Conservation (phyloP, 2,113 vertebrate genomes). For the Pongo abelii region DNA sequence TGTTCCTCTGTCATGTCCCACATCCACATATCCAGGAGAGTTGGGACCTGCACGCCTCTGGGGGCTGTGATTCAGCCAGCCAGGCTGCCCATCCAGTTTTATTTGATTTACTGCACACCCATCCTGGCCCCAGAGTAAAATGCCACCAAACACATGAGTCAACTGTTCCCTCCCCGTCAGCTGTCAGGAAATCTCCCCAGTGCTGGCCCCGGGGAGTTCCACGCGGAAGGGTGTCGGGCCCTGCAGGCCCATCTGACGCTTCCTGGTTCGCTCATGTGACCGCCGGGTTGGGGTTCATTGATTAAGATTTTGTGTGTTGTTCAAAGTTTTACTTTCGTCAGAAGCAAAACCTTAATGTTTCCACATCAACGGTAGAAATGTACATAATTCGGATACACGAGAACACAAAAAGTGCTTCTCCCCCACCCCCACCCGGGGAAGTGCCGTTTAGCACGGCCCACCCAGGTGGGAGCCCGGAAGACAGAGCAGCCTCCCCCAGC, state of each 20-base stretch:
- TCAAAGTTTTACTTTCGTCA: neutral
- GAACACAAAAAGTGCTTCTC: neutral
- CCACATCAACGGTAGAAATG: neutral
- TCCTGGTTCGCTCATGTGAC: no score
- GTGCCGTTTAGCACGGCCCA: accelerated
- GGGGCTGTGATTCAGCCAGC: accelerated
- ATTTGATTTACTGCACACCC: neutral
- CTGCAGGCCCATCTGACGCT: neutral
- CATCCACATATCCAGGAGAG: accelerated
- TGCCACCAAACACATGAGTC: neutral
- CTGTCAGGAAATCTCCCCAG: neutral
- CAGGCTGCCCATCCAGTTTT: accelerated
- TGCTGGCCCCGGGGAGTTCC: accelerated
- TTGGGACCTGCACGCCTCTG: accelerated
- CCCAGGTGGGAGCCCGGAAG: accelerated
- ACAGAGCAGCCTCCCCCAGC: neutral
- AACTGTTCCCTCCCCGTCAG: accelerated
- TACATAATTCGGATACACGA: neutral
- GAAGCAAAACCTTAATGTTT: no score
- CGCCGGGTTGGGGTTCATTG: accelerated
- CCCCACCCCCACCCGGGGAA: accelerated
- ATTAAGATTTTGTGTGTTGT: neutral
- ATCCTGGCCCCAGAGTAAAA: neutral
- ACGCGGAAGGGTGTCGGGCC: neutral
- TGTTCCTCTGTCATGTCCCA: no score